These are phyloP conservation scores for Anolis carolinensis DNA, from an alignment of 2,113 vertebrate species.

Conservation along the genomic window DNA sequence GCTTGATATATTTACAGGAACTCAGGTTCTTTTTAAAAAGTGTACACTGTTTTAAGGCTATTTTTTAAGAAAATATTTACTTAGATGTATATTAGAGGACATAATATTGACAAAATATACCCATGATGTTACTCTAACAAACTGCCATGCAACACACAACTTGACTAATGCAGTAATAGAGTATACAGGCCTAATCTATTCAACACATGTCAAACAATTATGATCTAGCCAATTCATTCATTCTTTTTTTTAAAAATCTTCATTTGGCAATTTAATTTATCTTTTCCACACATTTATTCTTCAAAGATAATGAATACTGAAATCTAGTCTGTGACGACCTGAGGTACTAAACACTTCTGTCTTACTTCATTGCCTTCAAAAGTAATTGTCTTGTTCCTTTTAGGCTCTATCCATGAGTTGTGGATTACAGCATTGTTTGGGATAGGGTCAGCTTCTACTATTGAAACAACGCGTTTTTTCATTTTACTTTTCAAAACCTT, in stretches of 20 bases:
- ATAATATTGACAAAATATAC: slow-evolving; percentile 78
- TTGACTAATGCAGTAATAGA: slow-evolving; percentile 78
- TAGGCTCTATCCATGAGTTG: slow-evolving; percentile 98
- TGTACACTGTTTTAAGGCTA: slow-evolving; percentile 80
- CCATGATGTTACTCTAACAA: slow-evolving; percentile 77
- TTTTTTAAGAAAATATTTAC: slow-evolving; percentile 83
- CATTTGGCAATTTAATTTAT: slow-evolving; percentile 77
- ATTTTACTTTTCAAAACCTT: slow-evolving; percentile 99
- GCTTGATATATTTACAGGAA: slow-evolving; percentile 58
- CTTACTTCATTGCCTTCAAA: slow-evolving; percentile 90
- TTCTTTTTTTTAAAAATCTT: slow-evolving; percentile 41
- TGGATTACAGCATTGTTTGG: slow-evolving; percentile 96
- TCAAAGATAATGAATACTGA: slow-evolving; percentile 70
- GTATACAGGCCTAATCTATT: slow-evolving; percentile 78
- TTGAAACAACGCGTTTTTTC: slow-evolving; percentile 98
- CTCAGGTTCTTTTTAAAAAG: slow-evolving; percentile 72
- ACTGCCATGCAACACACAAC: slow-evolving; percentile 82
- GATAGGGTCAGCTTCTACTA: slow-evolving; percentile 94
- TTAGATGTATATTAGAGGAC: slow-evolving; percentile 72
- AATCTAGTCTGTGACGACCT: slow-evolving; percentile 81
- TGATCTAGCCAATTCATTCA: slow-evolving; percentile 69
- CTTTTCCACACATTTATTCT: slow-evolving; percentile 51
- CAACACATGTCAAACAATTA: slow-evolving; percentile 78
- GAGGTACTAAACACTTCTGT: slow-evolving; percentile 92
- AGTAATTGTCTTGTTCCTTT: slow-evolving; percentile 93